These are phyloP conservation scores for Drosophila suzukii DNA, from an alignment of 1,140 invertebrate species.

Conservation along the genomic window DNA sequence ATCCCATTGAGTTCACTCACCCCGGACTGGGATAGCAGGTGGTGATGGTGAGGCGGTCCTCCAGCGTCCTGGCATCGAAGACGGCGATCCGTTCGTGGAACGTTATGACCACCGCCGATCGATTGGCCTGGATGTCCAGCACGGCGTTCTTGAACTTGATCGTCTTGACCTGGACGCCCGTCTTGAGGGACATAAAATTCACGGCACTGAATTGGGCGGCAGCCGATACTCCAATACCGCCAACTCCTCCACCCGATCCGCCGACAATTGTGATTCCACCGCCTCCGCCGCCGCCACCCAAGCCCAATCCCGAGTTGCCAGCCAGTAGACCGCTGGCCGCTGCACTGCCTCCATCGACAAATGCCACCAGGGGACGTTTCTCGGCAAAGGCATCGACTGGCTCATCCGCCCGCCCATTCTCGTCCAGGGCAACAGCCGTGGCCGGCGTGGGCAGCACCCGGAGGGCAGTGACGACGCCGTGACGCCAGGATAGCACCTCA, in stretches of 20 bases:
- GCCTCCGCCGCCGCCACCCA: slow-evolving; percentile 16
- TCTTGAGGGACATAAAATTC: slow-evolving; percentile 95
- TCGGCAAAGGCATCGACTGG: slow-evolving; percentile 88
- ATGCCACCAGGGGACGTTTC: slow-evolving; percentile 93
- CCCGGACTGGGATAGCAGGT: slow-evolving; percentile 94
- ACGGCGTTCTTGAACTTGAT: slow-evolving; percentile 97
- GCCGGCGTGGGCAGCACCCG: slow-evolving; percentile 92
- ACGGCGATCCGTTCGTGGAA: slow-evolving; percentile 96
- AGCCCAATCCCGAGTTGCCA: slow-evolving; percentile 22
- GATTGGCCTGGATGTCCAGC: slow-evolving; percentile 93
- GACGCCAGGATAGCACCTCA: slow-evolving; percentile 95
- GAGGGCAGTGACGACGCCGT: slow-evolving; percentile 93
- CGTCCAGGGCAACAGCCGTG: slow-evolving; percentile 49
- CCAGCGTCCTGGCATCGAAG: slow-evolving; percentile 94
- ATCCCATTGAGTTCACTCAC: slow-evolving; percentile 41
- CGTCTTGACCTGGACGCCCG: slow-evolving; percentile 94
- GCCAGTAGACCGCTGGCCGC: slow-evolving; percentile 83
- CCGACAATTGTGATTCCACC: slow-evolving; percentile 5
- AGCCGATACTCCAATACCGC: slow-evolving; percentile 77
- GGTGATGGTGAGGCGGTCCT: slow-evolving; percentile 93
- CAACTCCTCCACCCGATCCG: slow-evolving; percentile 13
- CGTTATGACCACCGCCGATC: slow-evolving; percentile 92
- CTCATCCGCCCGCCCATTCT: slow-evolving; percentile 84
- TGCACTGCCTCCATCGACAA: slow-evolving; percentile 90
- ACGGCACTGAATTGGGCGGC: slow-evolving; percentile 94